These are phyloP conservation scores for Ostrea edulis DNA, from an alignment of 1,140 invertebrate genomes.

Conservation along the genomic window DNA sequence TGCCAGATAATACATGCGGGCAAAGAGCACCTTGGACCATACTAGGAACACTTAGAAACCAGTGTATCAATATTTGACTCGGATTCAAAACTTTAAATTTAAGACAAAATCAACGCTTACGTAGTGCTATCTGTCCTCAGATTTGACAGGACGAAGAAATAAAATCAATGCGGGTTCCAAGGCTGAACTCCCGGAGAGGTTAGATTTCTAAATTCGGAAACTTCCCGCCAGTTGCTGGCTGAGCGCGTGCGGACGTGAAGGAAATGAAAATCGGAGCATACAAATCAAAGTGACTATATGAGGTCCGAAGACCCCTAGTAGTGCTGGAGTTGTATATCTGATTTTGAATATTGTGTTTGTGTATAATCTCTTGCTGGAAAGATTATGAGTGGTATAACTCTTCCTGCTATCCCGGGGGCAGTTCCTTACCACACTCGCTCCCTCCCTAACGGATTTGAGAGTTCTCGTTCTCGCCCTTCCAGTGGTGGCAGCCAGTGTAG, in stretches of 20 bases:
- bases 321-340: not conserved
- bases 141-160: conserved; percentile 21
- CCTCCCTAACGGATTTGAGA: conserved; percentile 36
- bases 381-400: conserved; percentile 59
- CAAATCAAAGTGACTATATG: not conserved
- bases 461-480: conserved; percentile 50
- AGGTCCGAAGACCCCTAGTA: not conserved
- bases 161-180: conserved; percentile 19
- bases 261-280: not conserved
- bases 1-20: conserved; percentile 9
- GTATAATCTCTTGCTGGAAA: not conserved
- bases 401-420: conserved; percentile 58
- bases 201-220: not conserved
- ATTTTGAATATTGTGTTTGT: not conserved
- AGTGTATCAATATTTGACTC: conserved; percentile 3
- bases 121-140: not conserved
- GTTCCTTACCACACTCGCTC: conserved; percentile 52
- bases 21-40: conserved; percentile 12
- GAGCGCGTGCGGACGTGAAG: not conserved
- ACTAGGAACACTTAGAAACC: conserved; percentile 4
- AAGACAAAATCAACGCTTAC: conserved; percentile 31
- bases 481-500: conserved; percentile 55
- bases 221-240: conserved; percentile 15
- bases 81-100: conserved; percentile 33
- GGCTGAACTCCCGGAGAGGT: not conserved